Base-by-base conservation (phyloP, 2,113 vertebrate genomes). In the Ochotona curzoniae region DNA sequence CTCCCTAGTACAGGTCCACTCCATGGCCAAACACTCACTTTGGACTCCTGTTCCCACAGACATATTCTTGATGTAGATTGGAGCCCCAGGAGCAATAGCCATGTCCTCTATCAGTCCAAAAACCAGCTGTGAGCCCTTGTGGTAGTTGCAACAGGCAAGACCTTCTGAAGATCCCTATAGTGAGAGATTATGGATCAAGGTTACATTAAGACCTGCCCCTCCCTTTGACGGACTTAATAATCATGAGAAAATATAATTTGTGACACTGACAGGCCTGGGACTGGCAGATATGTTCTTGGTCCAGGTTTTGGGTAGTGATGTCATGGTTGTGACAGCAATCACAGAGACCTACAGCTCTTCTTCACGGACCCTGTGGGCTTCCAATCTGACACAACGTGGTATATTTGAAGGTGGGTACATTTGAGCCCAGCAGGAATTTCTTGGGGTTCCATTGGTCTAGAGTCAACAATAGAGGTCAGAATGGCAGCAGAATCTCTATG, bases 311-410 rank as follows among this genome's bases (percentile, higher is more conserved):
- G 25, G 80, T 76, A 30, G 23, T 12, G 70, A 94, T 21, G 25
- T 93, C 90, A 0, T 89, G 89, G 28, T 91, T 96, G 54, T 92
- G 92, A 85, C 91, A 97, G 87, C 25, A 88, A 84, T 80, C 83
- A 28, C 85, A 90, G 60, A 57, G 49, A 32, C n/a, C 51, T 25
- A 57, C 30, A 78, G 49, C 30, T 32, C 12, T 26, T 2, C 60
- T 17, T 44, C 21, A 30, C 12, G 17, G 20, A 7, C 20, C 9
- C 28, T 14, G 25, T 84, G 30, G 8, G 23, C 18, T 21, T 32
- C 82, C 32, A 5, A 1, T 69, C 64, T 44, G 6, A 32, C 14
- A 28, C 20, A 10, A 44, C 18, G 30, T 8, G 8, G 23, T 32
- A 23, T 32, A 13, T 57, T 9, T 84, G 28, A 20, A 32, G 13